Conservation (phyloP, 1,140 invertebrate genomes). For the Euwallacea similis region DNA sequence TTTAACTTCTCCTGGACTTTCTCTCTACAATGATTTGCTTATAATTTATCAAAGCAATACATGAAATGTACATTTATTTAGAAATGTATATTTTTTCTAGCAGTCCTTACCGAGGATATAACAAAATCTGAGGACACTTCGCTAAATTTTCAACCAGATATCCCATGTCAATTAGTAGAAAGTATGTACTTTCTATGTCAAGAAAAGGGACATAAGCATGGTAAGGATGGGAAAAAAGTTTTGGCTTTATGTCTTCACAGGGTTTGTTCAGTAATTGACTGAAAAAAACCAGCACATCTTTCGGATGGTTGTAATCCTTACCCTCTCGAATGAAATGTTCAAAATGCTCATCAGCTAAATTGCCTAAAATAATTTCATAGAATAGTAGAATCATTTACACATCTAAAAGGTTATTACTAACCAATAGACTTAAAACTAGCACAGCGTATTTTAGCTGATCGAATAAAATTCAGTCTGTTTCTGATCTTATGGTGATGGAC, state of each 20-base stretch:
- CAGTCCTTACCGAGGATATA: slow-evolving; percentile 59
- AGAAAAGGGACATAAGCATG: slow-evolving; percentile 58
- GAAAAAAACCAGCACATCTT: slow-evolving; percentile 41
- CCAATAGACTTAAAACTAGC: slow-evolving; percentile 56
- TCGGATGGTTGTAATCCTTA: slow-evolving; percentile 51
- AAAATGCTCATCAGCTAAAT: slow-evolving; percentile 43
- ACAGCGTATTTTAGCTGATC: slow-evolving; percentile 55
- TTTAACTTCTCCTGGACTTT: slow-evolving; percentile 42
- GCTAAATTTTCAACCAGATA: slow-evolving; percentile 58
- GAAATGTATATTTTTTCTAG: background rate
- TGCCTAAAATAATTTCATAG: slow-evolving; percentile 15
- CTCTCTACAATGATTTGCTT: slow-evolving; percentile 41
- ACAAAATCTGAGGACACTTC: slow-evolving; percentile 58
- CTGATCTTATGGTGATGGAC: slow-evolving; percentile 54
- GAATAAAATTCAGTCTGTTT: slow-evolving; percentile 55
- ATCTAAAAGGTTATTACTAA: slow-evolving; percentile 32
- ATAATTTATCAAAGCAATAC: background rate
- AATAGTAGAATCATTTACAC: background rate
- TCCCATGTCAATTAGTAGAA: slow-evolving; percentile 53
- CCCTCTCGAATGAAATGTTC: slow-evolving; percentile 52
- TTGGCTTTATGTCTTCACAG: slow-evolving; percentile 47
- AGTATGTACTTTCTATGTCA: slow-evolving; percentile 56
- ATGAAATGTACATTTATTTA: background rate
- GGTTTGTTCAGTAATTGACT: slow-evolving; percentile 46
- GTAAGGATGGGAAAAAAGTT: slow-evolving; percentile 58